These are phyloP conservation scores for Lasiommata megera DNA, from an alignment of 2,888 invertebrate species.

Conservation along the genomic window DNA sequence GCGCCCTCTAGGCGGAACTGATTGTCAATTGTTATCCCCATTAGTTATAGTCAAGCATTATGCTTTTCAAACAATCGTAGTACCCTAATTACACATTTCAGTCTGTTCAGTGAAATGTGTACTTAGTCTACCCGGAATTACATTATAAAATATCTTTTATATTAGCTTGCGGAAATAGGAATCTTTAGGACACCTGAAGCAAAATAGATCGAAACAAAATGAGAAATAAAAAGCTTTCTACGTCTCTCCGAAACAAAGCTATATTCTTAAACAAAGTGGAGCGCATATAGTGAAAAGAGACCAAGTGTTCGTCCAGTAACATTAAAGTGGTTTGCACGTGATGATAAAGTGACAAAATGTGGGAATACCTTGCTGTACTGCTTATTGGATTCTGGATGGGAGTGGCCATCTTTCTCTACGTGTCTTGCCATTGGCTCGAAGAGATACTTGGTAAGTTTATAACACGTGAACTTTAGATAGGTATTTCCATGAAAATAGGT, in stretches of 20 bases:
- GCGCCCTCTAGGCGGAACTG: no score
- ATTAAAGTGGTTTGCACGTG: neutral
- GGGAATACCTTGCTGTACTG: constrained; percentile 68
- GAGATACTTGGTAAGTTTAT: constrained; percentile 82
- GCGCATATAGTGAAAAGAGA: neutral
- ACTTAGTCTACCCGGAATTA: no score
- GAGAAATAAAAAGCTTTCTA: neutral
- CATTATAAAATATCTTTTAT: no score
- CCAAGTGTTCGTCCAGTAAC: neutral
- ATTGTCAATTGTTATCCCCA: no score
- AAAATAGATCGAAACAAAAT: neutral
- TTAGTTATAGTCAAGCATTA: no score
- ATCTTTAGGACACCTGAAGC: neutral
- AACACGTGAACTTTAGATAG: no score
- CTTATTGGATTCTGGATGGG: constrained; percentile 76
- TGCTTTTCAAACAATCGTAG: no score
- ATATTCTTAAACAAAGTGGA: neutral
- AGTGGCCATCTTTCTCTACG: constrained; percentile 73
- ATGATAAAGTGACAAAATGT: constrained; percentile 50
- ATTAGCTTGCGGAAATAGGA: no score
- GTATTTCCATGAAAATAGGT: no score
- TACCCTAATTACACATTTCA: no score
- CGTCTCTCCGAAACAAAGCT: neutral
- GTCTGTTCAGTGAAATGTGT: no score
- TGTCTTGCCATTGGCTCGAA: constrained; percentile 81